Conservation (phyloP, 1,140 invertebrate species). For the Battus philenor region DNA sequence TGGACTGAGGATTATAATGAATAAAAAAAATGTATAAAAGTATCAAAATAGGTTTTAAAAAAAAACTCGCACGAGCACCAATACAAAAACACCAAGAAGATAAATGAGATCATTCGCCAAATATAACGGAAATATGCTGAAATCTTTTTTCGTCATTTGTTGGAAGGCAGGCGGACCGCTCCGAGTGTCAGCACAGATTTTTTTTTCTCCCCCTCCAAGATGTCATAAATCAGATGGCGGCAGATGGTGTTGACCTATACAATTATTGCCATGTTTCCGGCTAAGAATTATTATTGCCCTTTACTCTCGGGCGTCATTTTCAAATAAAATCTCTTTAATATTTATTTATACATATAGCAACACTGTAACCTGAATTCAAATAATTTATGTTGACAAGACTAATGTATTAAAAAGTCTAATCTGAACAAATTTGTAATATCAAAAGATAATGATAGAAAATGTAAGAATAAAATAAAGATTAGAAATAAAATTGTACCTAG, state of each 20-base stretch:
- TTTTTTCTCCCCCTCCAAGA: conserved; percentile 44
- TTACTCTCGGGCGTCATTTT: conserved; percentile 25
- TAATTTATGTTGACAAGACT: no score
- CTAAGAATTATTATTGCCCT: conserved; percentile 51
- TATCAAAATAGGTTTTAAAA: no score
- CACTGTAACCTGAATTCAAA: background rate
- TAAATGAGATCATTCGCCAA: conserved; percentile 22
- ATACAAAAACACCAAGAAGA: no score
- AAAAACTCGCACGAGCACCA: no score
- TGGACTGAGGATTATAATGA: no score
- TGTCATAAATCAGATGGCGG: conserved; percentile 59
- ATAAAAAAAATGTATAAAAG: no score
- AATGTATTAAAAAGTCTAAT: no score
- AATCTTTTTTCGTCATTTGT: conserved; percentile 49
- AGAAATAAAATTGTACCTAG: no score
- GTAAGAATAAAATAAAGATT: no score
- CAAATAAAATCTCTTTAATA: conserved; percentile 36
- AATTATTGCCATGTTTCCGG: conserved; percentile 56
- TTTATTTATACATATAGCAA: conserved; percentile 24
- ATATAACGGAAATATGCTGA: conserved; percentile 36
- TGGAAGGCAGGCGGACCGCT: conserved; percentile 34
- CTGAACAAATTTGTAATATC: no score
- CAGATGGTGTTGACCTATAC: conserved; percentile 60
- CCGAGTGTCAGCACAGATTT: conserved; percentile 32
- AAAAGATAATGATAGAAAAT: no score